A percentile compares a stretch with the other conserved stretches of the same genome.
These are phyloP conservation scores for Tuberolachnus salignus DNA, from an alignment of 2,888 invertebrate genomes.

Conservation along the genomic window DNA sequence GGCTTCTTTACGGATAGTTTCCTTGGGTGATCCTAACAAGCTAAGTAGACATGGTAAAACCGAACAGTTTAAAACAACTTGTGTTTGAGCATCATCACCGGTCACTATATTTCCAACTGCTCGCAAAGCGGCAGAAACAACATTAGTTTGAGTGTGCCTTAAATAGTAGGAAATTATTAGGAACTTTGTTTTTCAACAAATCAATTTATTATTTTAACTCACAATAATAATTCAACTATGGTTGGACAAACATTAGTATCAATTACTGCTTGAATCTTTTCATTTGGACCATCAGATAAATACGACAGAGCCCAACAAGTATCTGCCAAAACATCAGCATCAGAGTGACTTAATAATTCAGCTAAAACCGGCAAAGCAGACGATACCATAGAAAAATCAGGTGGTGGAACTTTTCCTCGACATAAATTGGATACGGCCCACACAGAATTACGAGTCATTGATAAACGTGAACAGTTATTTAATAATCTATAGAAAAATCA, in stretches of 20 bases:
- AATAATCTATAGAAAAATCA: constrained; percentile 71
- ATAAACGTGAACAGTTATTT: constrained; percentile 75
- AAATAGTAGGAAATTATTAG: constrained; percentile 31
- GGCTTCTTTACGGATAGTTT: constrained; percentile 90
- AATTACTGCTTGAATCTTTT: constrained; percentile 93
- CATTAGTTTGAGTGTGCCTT: constrained; percentile 82
- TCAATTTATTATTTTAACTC: constrained; percentile 61
- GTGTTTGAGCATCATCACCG: constrained; percentile 94
- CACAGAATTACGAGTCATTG: constrained; percentile 95
- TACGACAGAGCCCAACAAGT: constrained; percentile 98
- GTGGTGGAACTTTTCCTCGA: constrained; percentile 95
- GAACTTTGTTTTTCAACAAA: background rate
- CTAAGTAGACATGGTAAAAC: constrained; percentile 84
- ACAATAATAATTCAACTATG: constrained; percentile 72
- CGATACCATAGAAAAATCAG: constrained; percentile 83
- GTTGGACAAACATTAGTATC: constrained; percentile 92
- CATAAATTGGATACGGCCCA: constrained; percentile 98
- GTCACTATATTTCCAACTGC: constrained; percentile 99
- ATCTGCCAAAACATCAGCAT: constrained; percentile 89
- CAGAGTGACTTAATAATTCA: constrained; percentile 82
- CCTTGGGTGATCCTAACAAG: constrained; percentile 77
- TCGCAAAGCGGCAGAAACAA: constrained; percentile 88
- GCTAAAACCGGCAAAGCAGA: constrained; percentile 86
- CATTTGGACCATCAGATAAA: constrained; percentile 93
- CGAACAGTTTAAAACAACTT: constrained; percentile 89